phyloP scores from a whole-genome alignment of 1,140 invertebrate species.

The Oncopodura yosiiana region DNA sequence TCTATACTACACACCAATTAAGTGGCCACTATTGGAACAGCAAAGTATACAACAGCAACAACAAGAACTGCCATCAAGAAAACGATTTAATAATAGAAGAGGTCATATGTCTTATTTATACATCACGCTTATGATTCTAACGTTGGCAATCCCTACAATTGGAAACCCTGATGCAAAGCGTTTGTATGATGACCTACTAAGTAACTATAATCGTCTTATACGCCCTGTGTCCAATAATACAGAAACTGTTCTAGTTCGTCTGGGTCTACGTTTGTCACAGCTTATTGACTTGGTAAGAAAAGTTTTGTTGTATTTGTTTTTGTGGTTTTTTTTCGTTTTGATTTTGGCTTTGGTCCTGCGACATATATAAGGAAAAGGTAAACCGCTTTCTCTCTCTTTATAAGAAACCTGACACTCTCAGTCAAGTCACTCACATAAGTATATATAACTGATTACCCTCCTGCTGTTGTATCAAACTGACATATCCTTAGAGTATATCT shows the following conservation, averaged over 20 bases:
- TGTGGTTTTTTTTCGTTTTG: too few relatives aligned
- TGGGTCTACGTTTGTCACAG: constrained; percentile 83
- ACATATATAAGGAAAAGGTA: too few relatives aligned
- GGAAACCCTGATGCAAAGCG: constrained; percentile 82
- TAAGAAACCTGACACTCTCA: too few relatives aligned
- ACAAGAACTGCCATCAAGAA: not conserved
- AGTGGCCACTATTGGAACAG: too few relatives aligned
- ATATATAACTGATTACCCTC: too few relatives aligned
- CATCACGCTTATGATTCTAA: not conserved
- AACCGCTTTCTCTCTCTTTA: too few relatives aligned
- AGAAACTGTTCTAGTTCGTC: constrained; percentile 82
- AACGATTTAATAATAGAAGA: not conserved
- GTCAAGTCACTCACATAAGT: too few relatives aligned
- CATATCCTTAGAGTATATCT: too few relatives aligned
- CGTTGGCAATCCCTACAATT: constrained; percentile 18
- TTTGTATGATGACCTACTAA: constrained; percentile 86
- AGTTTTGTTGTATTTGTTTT: constrained; percentile 35
- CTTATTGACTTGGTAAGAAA: constrained; percentile 90
- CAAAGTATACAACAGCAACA: too few relatives aligned
- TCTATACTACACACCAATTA: too few relatives aligned
- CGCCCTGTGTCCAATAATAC: constrained; percentile 86
- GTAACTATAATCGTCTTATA: constrained; percentile 91
- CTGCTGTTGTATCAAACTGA: too few relatives aligned
- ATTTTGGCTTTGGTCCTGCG: too few relatives aligned
- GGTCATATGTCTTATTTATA: not conserved